Evolutionary conservation across 2,888 invertebrate genomes (phyloP).

Genomic region (Lucinisca nassula): DNA sequence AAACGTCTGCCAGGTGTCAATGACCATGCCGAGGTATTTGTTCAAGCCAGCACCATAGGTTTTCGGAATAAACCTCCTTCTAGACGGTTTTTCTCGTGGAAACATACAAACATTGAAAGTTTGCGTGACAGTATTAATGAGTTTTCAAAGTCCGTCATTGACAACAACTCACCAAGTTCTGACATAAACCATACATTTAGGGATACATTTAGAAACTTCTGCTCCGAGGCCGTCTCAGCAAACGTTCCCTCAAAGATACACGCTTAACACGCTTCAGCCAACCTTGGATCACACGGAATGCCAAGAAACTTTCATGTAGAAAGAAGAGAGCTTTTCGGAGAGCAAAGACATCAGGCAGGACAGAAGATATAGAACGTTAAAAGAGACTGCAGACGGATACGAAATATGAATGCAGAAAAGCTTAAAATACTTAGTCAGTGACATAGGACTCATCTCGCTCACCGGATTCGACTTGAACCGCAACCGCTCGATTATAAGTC

Average conservation of each 20-base stretch:
- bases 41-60: not conserved
- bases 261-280: not conserved
- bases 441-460: too few species aligned
- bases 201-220: not conserved
- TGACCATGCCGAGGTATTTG: slow-evolving; percentile 22
- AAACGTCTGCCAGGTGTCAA: slow-evolving; percentile 26
- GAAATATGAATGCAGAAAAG: not conserved
- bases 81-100: too few species aligned
- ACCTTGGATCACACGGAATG: not conserved
- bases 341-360: not conserved
- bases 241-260: not conserved
- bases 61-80: not conserved
- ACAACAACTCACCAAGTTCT: not conserved
- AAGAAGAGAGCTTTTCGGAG: not conserved
- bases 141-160: not conserved
- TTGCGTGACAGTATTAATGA: not conserved
- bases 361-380: not conserved
- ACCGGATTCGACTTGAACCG: too few species aligned
- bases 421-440: not conserved
- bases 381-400: not conserved
- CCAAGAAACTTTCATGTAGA: not conserved
- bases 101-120: not conserved
- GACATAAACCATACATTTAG: not conserved
- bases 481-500: too few species aligned
- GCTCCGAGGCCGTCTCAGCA: not conserved